Conservation (phyloP, 37 sponge, comb jelly and placozoan species). For the Trichoplax adhaerens region DNA sequence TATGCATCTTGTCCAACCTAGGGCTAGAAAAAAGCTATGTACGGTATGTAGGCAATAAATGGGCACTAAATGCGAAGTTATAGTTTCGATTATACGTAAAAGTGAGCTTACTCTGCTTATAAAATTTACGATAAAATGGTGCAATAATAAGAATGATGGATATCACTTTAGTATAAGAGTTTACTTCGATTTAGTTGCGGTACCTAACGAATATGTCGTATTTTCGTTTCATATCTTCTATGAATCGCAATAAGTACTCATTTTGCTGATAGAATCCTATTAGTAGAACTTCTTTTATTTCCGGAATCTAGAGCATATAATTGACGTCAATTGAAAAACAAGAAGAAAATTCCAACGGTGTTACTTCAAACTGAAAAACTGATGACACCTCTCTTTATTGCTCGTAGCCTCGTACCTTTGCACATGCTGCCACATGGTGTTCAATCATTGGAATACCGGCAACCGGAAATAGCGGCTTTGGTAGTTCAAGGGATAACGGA, state of each 20-base stretch:
- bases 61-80: too few species aligned
- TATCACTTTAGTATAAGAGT: too few species aligned
- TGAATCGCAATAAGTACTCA: conserved; percentile 39
- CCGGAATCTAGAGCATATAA: conserved; percentile 17
- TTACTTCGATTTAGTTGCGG: not conserved
- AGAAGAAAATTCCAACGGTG: not conserved
- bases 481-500: conserved; percentile 84
- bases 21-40: too few species aligned
- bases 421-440: conserved; percentile 85
- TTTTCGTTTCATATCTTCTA: conserved; percentile 33
- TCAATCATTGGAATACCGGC: conserved; percentile 93
- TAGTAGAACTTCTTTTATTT: conserved; percentile 62
- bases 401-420: conserved; percentile 23
- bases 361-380: not conserved
- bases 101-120: too few species aligned
- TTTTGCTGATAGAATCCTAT: conserved; percentile 59
- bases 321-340: not conserved
- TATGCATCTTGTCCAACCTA: too few species aligned
- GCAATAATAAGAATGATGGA: too few species aligned
- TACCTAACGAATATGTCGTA: conserved; percentile 43
- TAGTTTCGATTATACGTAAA: too few species aligned
- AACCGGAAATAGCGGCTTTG: conserved; percentile 91
- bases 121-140: too few species aligned
- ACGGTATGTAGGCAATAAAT: too few species aligned
- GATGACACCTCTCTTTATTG: not conserved